Evolutionary conservation across 2,113 vertebrate species (phyloP), one percentile per base, ranked within the genome.

Genomic region (Asarcornis scutulata): DNA sequence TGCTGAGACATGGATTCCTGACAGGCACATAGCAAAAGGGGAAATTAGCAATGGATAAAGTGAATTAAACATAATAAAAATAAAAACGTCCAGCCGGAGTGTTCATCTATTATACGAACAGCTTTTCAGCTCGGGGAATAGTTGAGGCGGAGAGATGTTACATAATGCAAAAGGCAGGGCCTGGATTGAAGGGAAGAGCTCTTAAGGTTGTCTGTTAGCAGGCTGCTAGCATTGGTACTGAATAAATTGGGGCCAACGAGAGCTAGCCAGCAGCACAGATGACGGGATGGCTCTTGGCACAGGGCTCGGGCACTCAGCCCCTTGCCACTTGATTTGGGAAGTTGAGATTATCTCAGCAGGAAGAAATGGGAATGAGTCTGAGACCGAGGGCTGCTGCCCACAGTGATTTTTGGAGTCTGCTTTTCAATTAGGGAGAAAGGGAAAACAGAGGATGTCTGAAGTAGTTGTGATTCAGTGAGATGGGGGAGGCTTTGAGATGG

Each of bases 41-140:
- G 76, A 93, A 97, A 96, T 92, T 67, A 95, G 93, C 53, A 14
- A 48, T 17, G 94, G 90, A 69, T 86, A 56, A 95, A 96, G 91
- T 4, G 88, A 96, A 91, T 95, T 94, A 89, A 96, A 85, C 22
- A 32, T 59, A 76, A 93, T 73, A 81, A 76, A 91, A 94, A 63
- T 68, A 63, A 91, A 91, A 84, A 77, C 8, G 64, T 58, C 82
- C 46, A 40, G 64, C 56, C 1, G 3, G 83, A 66, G 75, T 22
- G 42, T 60, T 64, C 55, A 55, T 88, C 89, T 64, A 25, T 92
- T 59, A 10, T 4, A 58, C 0, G 31, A 94, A 64, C 26, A 40
- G 69, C 76, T 91, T 58, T 69, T 42, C 48, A 22, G 93, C 42
- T 32, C 34, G 56, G 79, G 89, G 78, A 42, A 21, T n/a, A 10